Conservation (phyloP, 1,140 invertebrate genomes). For the Colletes latitarsis region DNA sequence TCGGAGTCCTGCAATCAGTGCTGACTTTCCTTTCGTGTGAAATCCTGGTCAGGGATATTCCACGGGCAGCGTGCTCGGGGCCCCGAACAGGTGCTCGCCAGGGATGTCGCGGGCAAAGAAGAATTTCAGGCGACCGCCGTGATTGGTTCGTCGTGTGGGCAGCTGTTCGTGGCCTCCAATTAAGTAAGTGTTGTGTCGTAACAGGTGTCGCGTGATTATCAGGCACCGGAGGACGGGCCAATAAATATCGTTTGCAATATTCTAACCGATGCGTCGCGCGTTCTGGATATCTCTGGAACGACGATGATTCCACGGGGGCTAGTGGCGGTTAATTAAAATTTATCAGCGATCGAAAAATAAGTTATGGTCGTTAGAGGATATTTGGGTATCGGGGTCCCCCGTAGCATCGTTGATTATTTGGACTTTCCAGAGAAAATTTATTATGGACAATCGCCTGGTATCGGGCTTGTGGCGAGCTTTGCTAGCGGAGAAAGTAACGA, state of each 20-base stretch:
- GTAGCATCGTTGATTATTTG: no score
- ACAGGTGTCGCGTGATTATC: slow-evolving; percentile 69
- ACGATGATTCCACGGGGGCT: neutral
- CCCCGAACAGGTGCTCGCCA: slow-evolving; percentile 59
- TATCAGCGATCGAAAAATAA: neutral
- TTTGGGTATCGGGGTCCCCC: no score
- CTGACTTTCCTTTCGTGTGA: slow-evolving; percentile 46
- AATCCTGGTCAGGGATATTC: slow-evolving; percentile 63
- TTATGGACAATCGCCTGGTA: no score
- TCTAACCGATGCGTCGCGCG: slow-evolving; percentile 35
- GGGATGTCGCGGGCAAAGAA: slow-evolving; percentile 61
- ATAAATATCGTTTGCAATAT: slow-evolving; percentile 59
- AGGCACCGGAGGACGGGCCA: slow-evolving; percentile 31
- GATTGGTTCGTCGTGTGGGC: slow-evolving; percentile 67
- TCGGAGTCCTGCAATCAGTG: slow-evolving; percentile 41
- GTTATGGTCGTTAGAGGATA: no score
- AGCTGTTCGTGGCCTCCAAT: slow-evolving; percentile 65
- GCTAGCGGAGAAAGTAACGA: no score
- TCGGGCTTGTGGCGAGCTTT: no score
- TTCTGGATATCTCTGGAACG: neutral
- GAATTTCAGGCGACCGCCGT: slow-evolving; percentile 64
- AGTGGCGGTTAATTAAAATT: no score
- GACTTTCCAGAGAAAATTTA: no score
- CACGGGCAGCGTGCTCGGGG: slow-evolving; percentile 13
- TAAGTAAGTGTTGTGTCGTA: slow-evolving; percentile 68